Evolutionary conservation across 2,797 vertebrate species (phyloP).

Genomic region (Emys orbicularis): DNA sequence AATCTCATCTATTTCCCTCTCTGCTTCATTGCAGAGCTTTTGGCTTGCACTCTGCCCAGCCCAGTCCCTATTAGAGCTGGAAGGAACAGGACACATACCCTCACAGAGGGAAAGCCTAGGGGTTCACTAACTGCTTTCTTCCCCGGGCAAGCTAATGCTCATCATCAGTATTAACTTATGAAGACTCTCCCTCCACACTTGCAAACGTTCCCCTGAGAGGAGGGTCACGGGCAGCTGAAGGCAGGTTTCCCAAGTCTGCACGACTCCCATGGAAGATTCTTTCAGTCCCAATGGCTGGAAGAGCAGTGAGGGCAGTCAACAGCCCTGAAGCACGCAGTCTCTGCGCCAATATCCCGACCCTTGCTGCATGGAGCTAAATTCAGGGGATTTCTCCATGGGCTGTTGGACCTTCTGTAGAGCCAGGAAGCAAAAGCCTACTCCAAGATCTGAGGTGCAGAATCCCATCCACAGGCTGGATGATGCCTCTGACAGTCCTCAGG

Average conservation of each 20-base stretch:
- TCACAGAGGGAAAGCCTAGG: background rate
- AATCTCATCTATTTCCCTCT: background rate
- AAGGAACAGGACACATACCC: background rate
- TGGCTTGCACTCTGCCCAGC: background rate
- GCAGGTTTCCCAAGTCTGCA: background rate
- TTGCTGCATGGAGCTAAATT: accelerated
- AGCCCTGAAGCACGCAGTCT: background rate
- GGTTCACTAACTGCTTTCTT: background rate
- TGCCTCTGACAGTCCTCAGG: background rate
- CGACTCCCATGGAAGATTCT: accelerated
- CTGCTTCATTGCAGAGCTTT: background rate
- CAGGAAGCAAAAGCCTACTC: background rate
- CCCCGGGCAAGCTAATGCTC: background rate
- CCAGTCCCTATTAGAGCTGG: background rate
- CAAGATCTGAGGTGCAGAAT: background rate
- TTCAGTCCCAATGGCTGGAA: background rate
- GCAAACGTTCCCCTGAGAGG: background rate
- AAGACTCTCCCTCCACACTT: background rate
- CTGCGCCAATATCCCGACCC: background rate
- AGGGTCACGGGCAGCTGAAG: background rate
- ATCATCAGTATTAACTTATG: background rate
- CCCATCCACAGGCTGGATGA: background rate
- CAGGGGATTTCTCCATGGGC: background rate
- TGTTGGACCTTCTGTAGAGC: background rate
- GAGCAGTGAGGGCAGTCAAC: background rate